These are phyloP conservation scores for Pseudomyrmex sp. DNA, from an alignment of 1,140 invertebrate genomes.

Conservation along the genomic window DNA sequence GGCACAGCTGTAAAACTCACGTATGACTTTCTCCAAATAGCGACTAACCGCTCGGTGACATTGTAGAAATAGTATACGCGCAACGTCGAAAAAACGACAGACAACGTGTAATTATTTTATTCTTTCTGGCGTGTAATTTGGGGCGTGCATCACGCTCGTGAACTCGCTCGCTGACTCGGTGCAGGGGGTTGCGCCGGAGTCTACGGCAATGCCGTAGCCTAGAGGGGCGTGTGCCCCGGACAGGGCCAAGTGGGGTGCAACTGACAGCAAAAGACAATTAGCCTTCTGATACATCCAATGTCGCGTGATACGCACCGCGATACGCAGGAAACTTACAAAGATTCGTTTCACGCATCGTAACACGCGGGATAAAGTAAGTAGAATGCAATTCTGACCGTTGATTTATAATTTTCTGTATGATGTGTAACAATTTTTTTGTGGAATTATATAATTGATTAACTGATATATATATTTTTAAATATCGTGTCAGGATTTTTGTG, in stretches of 20 bases:
- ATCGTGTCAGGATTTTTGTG: not conserved
- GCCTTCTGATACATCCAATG: conserved; percentile 80
- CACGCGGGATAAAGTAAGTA: not conserved
- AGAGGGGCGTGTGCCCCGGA: conserved; percentile 78
- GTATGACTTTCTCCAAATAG: conserved; percentile 58
- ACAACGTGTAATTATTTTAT: conserved; percentile 79
- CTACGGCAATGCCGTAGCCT: conserved; percentile 60
- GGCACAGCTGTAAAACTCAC: conserved; percentile 41
- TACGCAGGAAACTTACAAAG: conserved; percentile 36
- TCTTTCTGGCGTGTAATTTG: conserved; percentile 80
- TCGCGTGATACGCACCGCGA: conserved; percentile 56
- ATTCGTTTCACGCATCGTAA: conserved; percentile 62
- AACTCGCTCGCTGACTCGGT: conserved; percentile 46
- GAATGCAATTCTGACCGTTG: not conserved
- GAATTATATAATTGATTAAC: not conserved
- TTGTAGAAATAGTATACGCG: conserved; percentile 42
- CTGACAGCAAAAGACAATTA: conserved; percentile 81
- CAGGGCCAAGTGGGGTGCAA: conserved; percentile 79
- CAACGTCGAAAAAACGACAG: conserved; percentile 27
- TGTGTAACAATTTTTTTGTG: not conserved
- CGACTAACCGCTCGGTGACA: conserved; percentile 42
- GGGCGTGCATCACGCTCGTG: conserved; percentile 66
- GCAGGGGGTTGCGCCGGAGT: conserved; percentile 31
- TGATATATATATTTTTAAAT: no score
- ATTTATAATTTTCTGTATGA: conserved; percentile 4